Percentiles rank a stretch among this genome's conserved stretches.
These are phyloP conservation scores for Yponomeuta cagnagella DNA, from an alignment of 2,888 invertebrate species.

Conservation along the genomic window DNA sequence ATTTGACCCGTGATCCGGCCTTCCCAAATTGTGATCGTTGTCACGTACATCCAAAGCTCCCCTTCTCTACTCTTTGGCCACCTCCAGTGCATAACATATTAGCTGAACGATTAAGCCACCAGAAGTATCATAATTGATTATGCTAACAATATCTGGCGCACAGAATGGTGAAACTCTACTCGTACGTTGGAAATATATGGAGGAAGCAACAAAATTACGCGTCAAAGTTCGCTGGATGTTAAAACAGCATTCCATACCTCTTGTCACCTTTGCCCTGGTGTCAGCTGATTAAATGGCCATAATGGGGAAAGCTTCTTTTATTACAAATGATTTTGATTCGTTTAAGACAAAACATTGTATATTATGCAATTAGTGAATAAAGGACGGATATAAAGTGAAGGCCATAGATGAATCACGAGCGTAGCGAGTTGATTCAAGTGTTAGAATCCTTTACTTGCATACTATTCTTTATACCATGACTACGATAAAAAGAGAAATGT, in stretches of 20 bases:
- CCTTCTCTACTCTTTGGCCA: neutral
- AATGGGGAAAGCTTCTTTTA: neutral
- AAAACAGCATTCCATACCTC: neutral
- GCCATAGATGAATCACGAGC: too few species aligned
- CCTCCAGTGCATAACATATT: neutral
- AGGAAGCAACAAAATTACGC: neutral
- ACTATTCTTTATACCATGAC: too few species aligned
- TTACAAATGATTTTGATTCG: neutral
- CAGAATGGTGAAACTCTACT: neutral
- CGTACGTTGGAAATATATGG: neutral
- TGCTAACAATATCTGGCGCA: neutral
- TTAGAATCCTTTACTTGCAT: too few species aligned
- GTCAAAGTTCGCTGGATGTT: neutral
- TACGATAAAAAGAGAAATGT: too few species aligned
- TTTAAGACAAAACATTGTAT: too few species aligned
- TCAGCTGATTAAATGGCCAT: neutral
- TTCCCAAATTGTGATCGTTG: neutral
- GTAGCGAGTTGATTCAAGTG: too few species aligned
- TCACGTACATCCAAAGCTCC: neutral
- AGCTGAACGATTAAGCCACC: neutral
- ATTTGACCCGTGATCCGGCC: constrained; percentile 26
- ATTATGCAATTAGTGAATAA: too few species aligned
- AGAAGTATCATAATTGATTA: neutral
- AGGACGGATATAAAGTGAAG: too few species aligned
- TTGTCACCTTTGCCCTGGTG: neutral